Percentiles rank a stretch among this genome's conserved stretches.
phyloP scores from a whole-genome alignment of 2,113 vertebrate genomes.

The Nannospalax galili region DNA sequence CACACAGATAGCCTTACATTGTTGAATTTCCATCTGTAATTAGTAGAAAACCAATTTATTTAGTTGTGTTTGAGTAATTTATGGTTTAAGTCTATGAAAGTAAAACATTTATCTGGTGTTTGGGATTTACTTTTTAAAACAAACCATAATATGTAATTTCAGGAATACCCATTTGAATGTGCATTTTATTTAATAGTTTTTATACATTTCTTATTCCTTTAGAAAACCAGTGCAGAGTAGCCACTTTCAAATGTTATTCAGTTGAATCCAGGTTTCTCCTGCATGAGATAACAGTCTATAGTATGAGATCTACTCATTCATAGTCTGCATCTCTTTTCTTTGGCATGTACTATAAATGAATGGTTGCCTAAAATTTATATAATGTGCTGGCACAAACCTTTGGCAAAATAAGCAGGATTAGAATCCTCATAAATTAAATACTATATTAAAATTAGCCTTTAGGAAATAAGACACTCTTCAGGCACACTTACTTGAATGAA shows the following conservation, averaged over 20 bases:
- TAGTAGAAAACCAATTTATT: conserved; percentile 58
- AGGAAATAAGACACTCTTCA: conserved; percentile 14
- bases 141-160: conserved; percentile 41
- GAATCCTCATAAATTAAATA: conserved; percentile 47
- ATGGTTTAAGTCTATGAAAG: conserved; percentile 59
- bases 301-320: background rate
- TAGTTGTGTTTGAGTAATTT: conserved; percentile 68
- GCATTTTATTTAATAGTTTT: conserved; percentile 46
- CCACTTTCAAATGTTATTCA: conserved; percentile 28
- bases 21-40: conserved; percentile 57
- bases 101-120: conserved; percentile 20
- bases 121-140: conserved; percentile 71
- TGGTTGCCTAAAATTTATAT: conserved; percentile 15
- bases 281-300: background rate
- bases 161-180: conserved; percentile 30
- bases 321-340: background rate
- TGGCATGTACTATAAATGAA: background rate
- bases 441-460: conserved; percentile 31
- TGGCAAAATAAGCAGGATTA: conserved; percentile 37
- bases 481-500: background rate
- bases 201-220: conserved; percentile 25
- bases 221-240: conserved; percentile 14
- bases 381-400: background rate
- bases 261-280: conserved; percentile 6
- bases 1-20: conserved; percentile 55